Evolutionary conservation across 1,140 invertebrate species (phyloP), one percentile per base, ranked within the genome.

Genomic region (Drosophila neocordata): DNA sequence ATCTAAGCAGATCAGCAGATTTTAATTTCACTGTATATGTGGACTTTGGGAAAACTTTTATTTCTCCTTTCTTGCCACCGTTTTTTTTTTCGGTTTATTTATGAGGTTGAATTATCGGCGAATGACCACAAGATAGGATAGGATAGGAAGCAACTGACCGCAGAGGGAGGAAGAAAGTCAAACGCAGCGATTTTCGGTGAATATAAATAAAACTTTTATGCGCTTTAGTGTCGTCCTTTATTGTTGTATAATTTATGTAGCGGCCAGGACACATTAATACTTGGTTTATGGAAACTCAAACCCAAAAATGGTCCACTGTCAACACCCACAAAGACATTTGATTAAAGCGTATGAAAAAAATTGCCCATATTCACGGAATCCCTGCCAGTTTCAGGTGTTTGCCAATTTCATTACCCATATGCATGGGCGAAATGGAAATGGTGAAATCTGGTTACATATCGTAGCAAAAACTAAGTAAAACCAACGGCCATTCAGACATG

Each of bases 241-340:
- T 81, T 78, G 53, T 56, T 56, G 65, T 75, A 82, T 85, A 82
- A 88, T 87, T 85, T 85, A 85, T 87, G 78, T 69, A 66, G 68
- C 67, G 41, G 71, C 74, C 79, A 34, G 56, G 63, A 35, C 13
- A 65, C 71, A 81, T 85, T 75, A 59, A 78, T 82, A 75, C 73
- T 69, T 70, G n/a, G 73, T 85, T 84, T 84, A 84, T 80, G 87
- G 69, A 73, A 82, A 77, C 18, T 1, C 2, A n/a, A 48, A 48
- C 13, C 13, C 8, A 48, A 20, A 48, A 18, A 11, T 48, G 15
- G 70, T 27, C 64, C 58, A 64, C 69, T 85, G 81, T 85, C 81
- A 85, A 18, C 81, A 66, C 52, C 38, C 67, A 41, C 44, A 56
- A 31, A 48, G 41, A 18, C 8, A 48, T 48, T 48, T 48, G 41